Evolutionary conservation across 2,113 vertebrate species (phyloP).

Genomic region (Paralichthys olivaceus): DNA sequence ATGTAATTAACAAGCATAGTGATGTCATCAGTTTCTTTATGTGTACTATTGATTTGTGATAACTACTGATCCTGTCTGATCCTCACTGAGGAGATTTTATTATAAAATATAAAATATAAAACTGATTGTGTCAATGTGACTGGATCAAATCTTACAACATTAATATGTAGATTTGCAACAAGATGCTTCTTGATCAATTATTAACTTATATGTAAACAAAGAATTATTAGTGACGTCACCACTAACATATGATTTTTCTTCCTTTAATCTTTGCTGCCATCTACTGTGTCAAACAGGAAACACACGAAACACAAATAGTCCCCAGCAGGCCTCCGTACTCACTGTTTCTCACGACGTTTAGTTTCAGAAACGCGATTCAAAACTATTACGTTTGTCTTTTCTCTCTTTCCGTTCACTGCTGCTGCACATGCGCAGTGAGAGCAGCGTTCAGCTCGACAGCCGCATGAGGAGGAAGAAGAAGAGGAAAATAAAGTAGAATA

Average conservation of each 20-base stretch:
- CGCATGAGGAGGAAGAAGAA: not conserved
- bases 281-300: too few species aligned
- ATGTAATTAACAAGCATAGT: not conserved
- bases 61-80: not conserved
- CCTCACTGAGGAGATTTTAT: not conserved
- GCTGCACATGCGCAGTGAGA: conserved; percentile 19
- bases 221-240: too few species aligned
- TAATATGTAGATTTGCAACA: too few species aligned
- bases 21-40: not conserved
- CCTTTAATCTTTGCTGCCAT: not conserved
- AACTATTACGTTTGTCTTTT: not conserved
- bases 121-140: too few species aligned
- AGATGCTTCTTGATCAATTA: too few species aligned
- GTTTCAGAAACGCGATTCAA: not conserved
- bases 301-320: too few species aligned
- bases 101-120: not conserved
- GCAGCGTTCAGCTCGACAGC: not conserved
- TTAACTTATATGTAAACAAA: too few species aligned
- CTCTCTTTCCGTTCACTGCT: not conserved
- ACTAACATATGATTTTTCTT: too few species aligned
- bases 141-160: too few species aligned
- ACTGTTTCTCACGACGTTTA: not conserved
- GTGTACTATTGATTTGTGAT: not conserved
- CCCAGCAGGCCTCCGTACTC: too few species aligned
- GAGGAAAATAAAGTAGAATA: not conserved